phyloP scores from a whole-genome alignment of 2,888 invertebrate species.

The Chrysomela aeneicollis region DNA sequence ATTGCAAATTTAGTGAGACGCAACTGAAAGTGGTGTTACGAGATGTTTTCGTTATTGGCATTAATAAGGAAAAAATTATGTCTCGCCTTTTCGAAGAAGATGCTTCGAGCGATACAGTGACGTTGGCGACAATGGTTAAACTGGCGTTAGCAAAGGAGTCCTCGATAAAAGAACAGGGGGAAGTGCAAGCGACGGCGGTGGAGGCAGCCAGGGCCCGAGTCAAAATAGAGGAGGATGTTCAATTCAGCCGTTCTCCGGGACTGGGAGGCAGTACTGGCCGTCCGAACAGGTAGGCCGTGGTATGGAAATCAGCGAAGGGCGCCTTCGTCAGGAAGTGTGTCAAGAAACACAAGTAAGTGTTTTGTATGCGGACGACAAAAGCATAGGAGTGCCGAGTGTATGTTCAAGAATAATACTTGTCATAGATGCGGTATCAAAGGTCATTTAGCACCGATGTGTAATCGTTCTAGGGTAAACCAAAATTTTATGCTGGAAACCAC shows the following conservation, averaged over 20 bases:
- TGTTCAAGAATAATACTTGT: background rate
- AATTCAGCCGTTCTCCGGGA: background rate
- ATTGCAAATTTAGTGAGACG: background rate
- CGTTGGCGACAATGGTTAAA: slow-evolving; percentile 19
- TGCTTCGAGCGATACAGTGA: slow-evolving; percentile 14
- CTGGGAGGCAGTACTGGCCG: background rate
- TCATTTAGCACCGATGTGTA: too few species aligned
- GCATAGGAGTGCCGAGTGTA: slow-evolving; percentile 9
- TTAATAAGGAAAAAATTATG: slow-evolving; percentile 30
- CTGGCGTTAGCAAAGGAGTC: slow-evolving; percentile 26
- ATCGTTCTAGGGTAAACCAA: too few species aligned
- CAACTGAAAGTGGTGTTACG: background rate
- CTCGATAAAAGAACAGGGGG: slow-evolving; percentile 17
- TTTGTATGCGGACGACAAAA: slow-evolving; percentile 3
- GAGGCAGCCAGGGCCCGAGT: background rate
- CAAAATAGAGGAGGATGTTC: background rate
- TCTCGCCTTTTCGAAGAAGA: slow-evolving; percentile 32
- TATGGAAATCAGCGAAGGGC: background rate
- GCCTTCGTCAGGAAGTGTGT: background rate
- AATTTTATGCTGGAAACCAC: too few species aligned
- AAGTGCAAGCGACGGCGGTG: background rate
- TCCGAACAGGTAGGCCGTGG: background rate
- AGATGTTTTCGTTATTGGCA: slow-evolving; percentile 24
- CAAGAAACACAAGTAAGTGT: slow-evolving; percentile 5
- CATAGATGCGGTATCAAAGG: too few species aligned